These are phyloP conservation scores for Chironomus tepperi DNA, from an alignment of 1,140 invertebrate species.

Conservation along the genomic window DNA sequence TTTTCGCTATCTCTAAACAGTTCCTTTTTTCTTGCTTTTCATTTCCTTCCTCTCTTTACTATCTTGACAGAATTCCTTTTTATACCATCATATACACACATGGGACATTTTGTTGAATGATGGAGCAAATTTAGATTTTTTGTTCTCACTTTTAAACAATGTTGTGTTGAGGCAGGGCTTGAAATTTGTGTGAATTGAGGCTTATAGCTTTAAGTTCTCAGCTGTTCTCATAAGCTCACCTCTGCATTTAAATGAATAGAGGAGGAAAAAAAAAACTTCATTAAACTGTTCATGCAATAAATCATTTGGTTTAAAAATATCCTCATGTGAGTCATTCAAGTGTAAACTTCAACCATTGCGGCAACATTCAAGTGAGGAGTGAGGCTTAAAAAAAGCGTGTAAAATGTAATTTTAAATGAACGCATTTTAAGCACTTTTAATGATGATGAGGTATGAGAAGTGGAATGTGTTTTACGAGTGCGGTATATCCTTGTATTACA, in stretches of 20 bases:
- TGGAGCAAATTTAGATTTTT: not conserved
- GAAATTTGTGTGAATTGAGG: too few species aligned
- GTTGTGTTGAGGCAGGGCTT: too few species aligned
- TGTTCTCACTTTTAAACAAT: not conserved
- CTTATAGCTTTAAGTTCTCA: too few species aligned
- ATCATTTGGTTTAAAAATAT: not conserved
- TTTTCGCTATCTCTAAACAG: too few species aligned
- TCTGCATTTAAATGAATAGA: not conserved
- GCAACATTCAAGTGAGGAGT: not conserved
- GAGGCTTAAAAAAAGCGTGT: too few species aligned
- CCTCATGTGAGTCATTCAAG: not conserved
- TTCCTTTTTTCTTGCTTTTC: too few species aligned
- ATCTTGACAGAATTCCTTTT: too few species aligned
- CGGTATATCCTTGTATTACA: too few species aligned
- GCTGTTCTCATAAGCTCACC: too few species aligned
- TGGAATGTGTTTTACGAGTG: too few species aligned
- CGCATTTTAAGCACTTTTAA: slow-evolving; percentile 1
- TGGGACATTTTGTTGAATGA: not conserved
- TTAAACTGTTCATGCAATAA: not conserved
- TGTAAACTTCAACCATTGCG: not conserved
- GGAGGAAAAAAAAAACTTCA: not conserved
- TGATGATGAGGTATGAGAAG: not conserved
- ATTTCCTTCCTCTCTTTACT: too few species aligned
- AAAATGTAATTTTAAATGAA: not conserved
- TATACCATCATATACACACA: too few species aligned